Conservation (phyloP, 2,113 vertebrate species). For the Heliornis fulica region DNA sequence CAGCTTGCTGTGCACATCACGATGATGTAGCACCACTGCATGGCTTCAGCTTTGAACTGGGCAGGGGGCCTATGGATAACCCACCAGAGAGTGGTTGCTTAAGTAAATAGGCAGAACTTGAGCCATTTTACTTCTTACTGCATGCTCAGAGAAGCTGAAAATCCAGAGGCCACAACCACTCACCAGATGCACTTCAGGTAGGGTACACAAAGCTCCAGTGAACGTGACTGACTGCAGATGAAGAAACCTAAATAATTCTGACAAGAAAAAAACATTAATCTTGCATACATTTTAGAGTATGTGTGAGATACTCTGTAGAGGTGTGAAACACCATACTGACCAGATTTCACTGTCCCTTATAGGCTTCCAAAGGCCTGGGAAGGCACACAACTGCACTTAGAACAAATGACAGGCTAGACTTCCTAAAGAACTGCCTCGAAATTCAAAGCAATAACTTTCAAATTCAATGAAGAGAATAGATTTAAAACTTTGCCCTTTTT, state of each 20-base stretch:
- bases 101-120: neutral
- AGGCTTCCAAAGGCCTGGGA: neutral
- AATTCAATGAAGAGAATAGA: neutral
- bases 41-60: neutral
- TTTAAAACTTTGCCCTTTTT: neutral
- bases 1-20: rapidly evolving
- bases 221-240: rapidly evolving
- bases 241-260: neutral
- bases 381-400: neutral
- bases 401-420: neutral
- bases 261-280: neutral
- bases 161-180: neutral
- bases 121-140: neutral
- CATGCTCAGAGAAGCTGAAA: neutral
- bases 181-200: rapidly evolving
- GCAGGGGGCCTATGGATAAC: neutral
- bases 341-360: neutral
- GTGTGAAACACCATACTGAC: neutral
- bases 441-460: neutral
- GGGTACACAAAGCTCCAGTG: neutral
- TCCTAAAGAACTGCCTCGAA: neutral
- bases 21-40: neutral
- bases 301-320: no score
- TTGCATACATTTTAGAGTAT: neutral
- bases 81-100: neutral